Conservation (phyloP, 2,113 vertebrate species). For the Neogale vison region DNA sequence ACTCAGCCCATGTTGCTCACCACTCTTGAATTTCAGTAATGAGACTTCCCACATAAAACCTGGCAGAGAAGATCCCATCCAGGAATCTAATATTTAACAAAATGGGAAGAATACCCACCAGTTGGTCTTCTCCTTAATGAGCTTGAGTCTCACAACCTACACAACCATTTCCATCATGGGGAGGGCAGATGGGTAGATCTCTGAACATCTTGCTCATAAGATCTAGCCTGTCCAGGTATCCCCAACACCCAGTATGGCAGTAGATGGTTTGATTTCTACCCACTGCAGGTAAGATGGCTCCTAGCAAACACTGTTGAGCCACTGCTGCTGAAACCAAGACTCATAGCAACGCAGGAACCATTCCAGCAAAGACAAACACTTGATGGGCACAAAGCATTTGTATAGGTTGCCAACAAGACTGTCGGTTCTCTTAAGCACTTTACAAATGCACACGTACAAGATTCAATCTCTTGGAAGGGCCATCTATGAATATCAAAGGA, state of each 20-base stretch:
- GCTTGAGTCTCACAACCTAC: background rate
- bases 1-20: background rate
- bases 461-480: background rate
- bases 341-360: rapidly evolving
- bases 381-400: background rate
- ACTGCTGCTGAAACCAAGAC: background rate
- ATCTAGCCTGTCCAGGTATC: background rate
- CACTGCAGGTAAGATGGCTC: background rate
- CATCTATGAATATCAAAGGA: background rate
- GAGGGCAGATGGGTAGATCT: rapidly evolving
- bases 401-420: background rate
- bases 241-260: background rate
- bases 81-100: background rate
- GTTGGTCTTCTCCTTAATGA: background rate
- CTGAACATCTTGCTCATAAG: rapidly evolving
- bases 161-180: rapidly evolving
- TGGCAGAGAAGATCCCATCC: background rate
- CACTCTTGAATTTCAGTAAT: background rate
- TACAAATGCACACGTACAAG: too few species aligned
- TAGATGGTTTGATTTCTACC: background rate
- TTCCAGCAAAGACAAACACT: too few species aligned
- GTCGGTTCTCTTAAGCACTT: background rate
- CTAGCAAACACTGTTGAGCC: background rate
- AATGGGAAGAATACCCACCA: background rate
- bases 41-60: background rate